These are phyloP conservation scores for Trichonephila clavipes DNA, from an alignment of 1,140 invertebrate genomes.

Conservation along the genomic window DNA sequence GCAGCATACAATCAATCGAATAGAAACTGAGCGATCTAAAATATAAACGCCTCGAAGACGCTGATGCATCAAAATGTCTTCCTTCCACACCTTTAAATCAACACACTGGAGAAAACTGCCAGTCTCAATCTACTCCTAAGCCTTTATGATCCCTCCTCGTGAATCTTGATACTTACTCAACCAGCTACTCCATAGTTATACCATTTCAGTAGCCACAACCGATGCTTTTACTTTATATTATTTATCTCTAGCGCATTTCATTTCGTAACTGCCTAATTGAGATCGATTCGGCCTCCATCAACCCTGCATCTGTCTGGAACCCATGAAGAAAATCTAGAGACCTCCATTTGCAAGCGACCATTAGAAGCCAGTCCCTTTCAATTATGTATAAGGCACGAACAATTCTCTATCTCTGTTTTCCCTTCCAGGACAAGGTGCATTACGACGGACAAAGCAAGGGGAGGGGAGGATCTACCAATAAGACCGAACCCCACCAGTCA, in stretches of 20 bases:
- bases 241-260: neutral
- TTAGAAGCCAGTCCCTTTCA: slow-evolving; percentile 47
- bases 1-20: too few relatives aligned
- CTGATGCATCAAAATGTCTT: too few relatives aligned
- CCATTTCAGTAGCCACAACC: neutral
- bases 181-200: neutral
- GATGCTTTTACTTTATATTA: slow-evolving; percentile 13
- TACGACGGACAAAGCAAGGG: slow-evolving; percentile 6
- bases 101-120: too few relatives aligned
- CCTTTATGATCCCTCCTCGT: neutral
- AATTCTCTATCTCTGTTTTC: slow-evolving; percentile 30
- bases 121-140: too few relatives aligned
- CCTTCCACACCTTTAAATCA: too few relatives aligned
- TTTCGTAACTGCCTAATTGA: neutral
- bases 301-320: slow-evolving; percentile 30
- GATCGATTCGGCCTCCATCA: slow-evolving; percentile 32
- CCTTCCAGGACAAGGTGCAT: slow-evolving; percentile 23
- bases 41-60: too few relatives aligned
- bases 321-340: slow-evolving; percentile 1
- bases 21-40: too few relatives aligned
- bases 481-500: neutral
- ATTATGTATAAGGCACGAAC: slow-evolving; percentile 40
- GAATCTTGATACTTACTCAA: neutral
- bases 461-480: neutral
- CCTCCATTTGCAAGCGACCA: slow-evolving; percentile 22